Evolutionary conservation across 2,888 invertebrate species (phyloP), one percentile per base, ranked within the genome.

Genomic region (Baronia brevicornis): DNA sequence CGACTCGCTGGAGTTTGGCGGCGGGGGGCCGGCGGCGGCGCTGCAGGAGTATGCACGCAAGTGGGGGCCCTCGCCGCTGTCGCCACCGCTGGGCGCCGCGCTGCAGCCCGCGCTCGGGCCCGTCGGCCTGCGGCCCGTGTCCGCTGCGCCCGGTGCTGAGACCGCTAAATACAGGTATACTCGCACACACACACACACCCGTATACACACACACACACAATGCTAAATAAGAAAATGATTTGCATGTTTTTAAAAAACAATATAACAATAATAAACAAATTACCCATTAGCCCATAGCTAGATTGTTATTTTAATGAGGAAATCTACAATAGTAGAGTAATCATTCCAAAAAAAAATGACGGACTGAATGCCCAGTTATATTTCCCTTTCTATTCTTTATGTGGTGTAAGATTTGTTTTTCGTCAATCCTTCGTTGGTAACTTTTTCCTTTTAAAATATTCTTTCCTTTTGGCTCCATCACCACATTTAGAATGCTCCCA

Each of bases 101-200:
- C 89, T 90, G 41, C 91, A 90, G 34, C 80, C 67, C 66, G 87
- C 87, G 53, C 89, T 89, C 41, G 90, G 90, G 26, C 77, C 65
- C 84, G 59, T 94, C 60, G 92, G 93, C 49, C 86, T 87, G 57
- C 73, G 88, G 41, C 72, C 84, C 59, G 84, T 85, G 38, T 82
- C 82, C 48, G 84, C 84, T 55, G 97, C 97, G 40, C 97, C 97
- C 19, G 96, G 96, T 45, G 96, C 97, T 1, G 97, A 97, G 84
- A 93, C 92, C 48, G 87, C 88, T 52, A 90, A 89, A 71, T 89
- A 89, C 71, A 88, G 93, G 75, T 90, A 74, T 60, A 34, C 17
- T 38, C 29, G 30, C 8, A 12, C 11, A 26, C 6, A 7, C 10
- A 17, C 34, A 14, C 35, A 35, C 29, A 29, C 44, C 22, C 19